phyloP scores from a whole-genome alignment of 2,113 vertebrate species.

The Archocentrus centrarchus region DNA sequence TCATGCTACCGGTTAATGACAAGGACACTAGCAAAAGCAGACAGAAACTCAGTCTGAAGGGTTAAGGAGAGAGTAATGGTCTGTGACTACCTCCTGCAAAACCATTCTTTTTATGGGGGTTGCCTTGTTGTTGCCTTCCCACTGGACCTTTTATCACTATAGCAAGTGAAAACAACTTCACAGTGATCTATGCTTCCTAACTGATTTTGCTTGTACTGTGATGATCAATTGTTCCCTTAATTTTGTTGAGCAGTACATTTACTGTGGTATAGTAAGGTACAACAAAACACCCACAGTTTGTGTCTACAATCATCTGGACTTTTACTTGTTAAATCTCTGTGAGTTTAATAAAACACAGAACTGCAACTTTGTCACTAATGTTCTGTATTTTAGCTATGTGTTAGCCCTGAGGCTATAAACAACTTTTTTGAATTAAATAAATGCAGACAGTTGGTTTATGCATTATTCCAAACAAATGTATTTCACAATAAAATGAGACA shows the following conservation, averaged over 20 bases:
- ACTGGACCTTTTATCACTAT: neutral
- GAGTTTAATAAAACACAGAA: constrained; percentile 1
- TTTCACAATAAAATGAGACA: neutral
- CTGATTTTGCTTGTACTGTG: neutral
- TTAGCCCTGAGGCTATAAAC: constrained; percentile 21
- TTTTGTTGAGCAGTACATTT: neutral
- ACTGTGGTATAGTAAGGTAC: neutral
- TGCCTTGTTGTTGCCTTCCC: neutral
- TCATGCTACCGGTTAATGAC: neutral
- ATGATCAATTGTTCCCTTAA: neutral
- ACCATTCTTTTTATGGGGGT: too few relatives aligned
- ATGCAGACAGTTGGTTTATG: constrained; percentile 4
- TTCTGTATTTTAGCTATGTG: constrained; percentile 12
- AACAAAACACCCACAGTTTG: constrained; percentile 9
- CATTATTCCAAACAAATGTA: neutral
- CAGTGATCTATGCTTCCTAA: neutral
- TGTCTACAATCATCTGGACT: neutral
- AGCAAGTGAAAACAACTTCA: neutral
- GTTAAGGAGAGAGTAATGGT: neutral
- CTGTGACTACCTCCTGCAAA: neutral
- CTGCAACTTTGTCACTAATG: neutral
- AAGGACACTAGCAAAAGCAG: neutral
- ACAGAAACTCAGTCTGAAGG: neutral
- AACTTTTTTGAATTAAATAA: constrained; percentile 7
- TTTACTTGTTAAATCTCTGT: neutral